A percentile compares a stretch with the other conserved stretches of the same genome.
phyloP scores from a whole-genome alignment of 1,140 invertebrate genomes.

The Drosophila saltans region DNA sequence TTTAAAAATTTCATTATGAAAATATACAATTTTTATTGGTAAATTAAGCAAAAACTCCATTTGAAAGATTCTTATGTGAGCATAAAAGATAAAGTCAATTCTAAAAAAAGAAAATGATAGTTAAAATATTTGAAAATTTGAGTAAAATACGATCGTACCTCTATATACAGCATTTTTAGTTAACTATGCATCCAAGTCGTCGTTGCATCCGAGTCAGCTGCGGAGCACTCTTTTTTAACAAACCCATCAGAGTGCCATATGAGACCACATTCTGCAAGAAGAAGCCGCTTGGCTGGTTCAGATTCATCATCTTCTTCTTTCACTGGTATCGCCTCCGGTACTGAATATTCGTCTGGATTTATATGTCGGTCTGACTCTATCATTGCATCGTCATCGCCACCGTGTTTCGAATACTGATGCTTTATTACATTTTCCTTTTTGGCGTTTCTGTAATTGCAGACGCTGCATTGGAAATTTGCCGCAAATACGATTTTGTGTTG shows the following conservation, averaged over 20 bases:
- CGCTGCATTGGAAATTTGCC: neutral
- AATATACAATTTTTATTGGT: no score
- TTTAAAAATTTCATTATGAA: no score
- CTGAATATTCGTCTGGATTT: neutral
- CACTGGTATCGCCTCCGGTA: neutral
- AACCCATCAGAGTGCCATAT: neutral
- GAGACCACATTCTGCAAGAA: neutral
- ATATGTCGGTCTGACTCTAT: neutral
- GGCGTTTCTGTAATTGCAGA: neutral
- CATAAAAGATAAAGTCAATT: neutral
- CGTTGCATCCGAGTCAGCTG: neutral
- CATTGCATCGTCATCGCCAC: neutral
- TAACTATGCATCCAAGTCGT: neutral
- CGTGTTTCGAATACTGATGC: neutral
- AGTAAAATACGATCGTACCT: no score
- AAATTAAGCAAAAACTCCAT: no score
- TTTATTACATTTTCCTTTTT: neutral
- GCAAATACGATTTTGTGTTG: neutral
- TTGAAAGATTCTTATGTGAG: no score
- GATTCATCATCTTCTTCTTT: neutral
- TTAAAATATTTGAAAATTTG: no score
- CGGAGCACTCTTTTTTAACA: neutral
- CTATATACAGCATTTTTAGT: neutral
- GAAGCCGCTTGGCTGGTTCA: neutral
- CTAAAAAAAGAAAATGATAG: neutral